Percentiles rank a stretch among this genome's conserved stretches.
These are phyloP conservation scores for Chionodraco myersi DNA, from an alignment of 2,113 vertebrate genomes.

Conservation along the genomic window DNA sequence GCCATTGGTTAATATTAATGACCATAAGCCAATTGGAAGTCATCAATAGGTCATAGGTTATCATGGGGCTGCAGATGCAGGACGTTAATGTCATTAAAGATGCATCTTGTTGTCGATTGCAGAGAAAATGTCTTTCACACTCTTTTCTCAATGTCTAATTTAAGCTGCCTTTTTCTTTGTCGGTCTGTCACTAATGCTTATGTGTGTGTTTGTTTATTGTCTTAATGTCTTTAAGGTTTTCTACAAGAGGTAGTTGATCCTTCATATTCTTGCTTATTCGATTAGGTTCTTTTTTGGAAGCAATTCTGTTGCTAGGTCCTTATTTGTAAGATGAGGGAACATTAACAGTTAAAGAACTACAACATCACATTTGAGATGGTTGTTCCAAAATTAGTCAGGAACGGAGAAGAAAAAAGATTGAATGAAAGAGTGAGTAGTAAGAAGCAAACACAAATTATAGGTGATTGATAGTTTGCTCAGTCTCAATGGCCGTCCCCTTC, in stretches of 20 bases:
- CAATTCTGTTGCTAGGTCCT: not conserved
- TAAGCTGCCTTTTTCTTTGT: slow-evolving; percentile 21
- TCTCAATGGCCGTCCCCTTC: not conserved
- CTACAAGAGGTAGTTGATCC: not conserved
- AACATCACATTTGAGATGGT: not conserved
- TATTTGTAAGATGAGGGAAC: not conserved
- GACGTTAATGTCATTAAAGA: slow-evolving; percentile 82
- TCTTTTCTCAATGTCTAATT: slow-evolving; percentile 43
- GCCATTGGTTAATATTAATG: slow-evolving; percentile 83
- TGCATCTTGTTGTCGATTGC: slow-evolving; percentile 67
- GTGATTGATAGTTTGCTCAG: not conserved
- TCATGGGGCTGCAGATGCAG: slow-evolving; percentile 76
- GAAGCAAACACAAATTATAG: not conserved
- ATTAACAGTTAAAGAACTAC: not conserved
- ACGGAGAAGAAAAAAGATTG: not conserved
- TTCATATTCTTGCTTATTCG: not conserved
- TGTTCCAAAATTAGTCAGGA: not conserved
- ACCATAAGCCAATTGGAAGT: slow-evolving; percentile 56
- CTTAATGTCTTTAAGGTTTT: slow-evolving; percentile 1
- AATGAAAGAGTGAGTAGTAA: not conserved
- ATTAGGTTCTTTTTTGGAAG: not conserved
- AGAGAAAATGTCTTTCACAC: slow-evolving; percentile 40
- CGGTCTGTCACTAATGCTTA: not conserved
- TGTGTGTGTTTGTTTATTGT: not conserved
- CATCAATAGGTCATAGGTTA: slow-evolving; percentile 84